These are phyloP conservation scores for Rhabditoides inermis DNA, from an alignment of 2,888 invertebrate genomes.

Conservation along the genomic window DNA sequence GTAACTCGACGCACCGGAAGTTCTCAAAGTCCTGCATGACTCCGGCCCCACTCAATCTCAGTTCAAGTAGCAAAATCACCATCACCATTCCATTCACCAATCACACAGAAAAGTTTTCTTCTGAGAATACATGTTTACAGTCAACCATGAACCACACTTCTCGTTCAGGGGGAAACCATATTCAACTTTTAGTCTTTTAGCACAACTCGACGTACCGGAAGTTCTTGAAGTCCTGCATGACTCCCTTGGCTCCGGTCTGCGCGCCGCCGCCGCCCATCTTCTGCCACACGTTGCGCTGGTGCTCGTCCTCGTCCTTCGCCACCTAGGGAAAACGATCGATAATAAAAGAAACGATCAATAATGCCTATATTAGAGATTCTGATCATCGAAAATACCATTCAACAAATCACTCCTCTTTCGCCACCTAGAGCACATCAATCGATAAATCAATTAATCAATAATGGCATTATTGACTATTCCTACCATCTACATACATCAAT, in stretches of 20 bases:
- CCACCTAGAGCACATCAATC: neutral
- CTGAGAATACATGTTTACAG: no score
- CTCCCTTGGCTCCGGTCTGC: constrained; percentile 37
- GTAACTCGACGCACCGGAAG: constrained; percentile 18
- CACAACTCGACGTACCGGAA: no score
- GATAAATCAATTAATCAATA: neutral
- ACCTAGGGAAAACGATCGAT: no score
- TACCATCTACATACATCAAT: neutral
- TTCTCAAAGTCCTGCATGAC: constrained; percentile 24
- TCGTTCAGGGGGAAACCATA: no score
- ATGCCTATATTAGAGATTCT: neutral
- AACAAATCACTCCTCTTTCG: neutral
- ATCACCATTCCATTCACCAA: no score
- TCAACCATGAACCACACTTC: no score
- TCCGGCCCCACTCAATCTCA: no score
- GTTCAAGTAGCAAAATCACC: no score
- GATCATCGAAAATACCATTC: neutral
- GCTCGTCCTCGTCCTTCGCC: constrained; percentile 27
- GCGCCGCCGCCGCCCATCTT: constrained; percentile 13
- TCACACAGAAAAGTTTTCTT: no score
- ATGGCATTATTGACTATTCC: neutral
- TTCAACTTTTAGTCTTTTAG: no score
- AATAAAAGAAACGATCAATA: no score
- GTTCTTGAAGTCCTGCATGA: constrained; percentile 22
- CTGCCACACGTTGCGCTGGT: constrained; percentile 29